Percentiles rank a stretch among this genome's conserved stretches.
These are phyloP conservation scores for Picathartes gymnocephalus DNA, from an alignment of 2,113 vertebrate species.

Conservation along the genomic window DNA sequence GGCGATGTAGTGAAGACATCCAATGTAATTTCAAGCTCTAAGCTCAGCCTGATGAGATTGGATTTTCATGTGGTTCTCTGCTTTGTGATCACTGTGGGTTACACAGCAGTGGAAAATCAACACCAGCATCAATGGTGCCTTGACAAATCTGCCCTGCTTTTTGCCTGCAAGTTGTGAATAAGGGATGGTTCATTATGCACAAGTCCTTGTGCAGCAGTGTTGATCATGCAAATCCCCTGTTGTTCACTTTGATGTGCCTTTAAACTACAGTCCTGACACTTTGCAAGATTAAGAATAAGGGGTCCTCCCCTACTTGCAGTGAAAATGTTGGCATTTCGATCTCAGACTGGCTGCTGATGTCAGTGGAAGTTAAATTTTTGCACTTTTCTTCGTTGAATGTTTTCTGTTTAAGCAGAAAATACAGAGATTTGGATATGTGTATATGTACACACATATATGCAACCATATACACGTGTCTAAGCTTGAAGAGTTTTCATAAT, in stretches of 20 bases:
- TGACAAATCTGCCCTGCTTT: neutral
- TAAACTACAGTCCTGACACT: neutral
- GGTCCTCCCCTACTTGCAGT: neutral
- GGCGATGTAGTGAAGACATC: neutral
- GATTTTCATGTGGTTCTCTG: neutral
- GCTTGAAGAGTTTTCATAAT: neutral
- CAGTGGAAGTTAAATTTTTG: neutral
- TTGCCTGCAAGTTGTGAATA: neutral
- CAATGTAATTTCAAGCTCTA: constrained; percentile 3
- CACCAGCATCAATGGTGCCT: neutral
- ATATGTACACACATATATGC: neutral
- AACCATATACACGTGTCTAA: neutral
- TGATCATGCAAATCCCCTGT: neutral
- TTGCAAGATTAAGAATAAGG: neutral
- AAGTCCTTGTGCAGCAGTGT: neutral
- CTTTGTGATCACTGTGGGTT: constrained; percentile 23
- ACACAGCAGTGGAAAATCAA: constrained; percentile 2
- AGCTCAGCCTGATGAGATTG: neutral
- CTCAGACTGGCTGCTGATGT: neutral
- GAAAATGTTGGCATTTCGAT: neutral
- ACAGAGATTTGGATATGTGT: rapidly evolving
- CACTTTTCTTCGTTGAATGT: neutral
- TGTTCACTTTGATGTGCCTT: constrained; percentile 6
- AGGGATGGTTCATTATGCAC: neutral
- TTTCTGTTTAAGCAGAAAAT: neutral